These are phyloP conservation scores for Diorhabda carinulata DNA, from an alignment of 1,140 invertebrate genomes.

Conservation along the genomic window DNA sequence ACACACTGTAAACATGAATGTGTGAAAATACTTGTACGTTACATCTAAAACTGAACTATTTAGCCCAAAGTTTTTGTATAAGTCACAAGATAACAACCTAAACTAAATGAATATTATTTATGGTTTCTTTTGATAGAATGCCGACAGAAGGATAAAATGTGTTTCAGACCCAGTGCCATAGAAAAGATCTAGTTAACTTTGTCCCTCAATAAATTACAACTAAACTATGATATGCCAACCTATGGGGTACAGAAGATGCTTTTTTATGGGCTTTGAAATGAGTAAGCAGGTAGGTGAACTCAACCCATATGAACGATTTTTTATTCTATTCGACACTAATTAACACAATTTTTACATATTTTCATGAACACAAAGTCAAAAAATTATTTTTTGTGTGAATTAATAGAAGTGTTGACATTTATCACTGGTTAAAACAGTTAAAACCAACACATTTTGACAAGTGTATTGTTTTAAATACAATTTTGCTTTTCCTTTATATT, in stretches of 20 bases:
- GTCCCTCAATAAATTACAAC: background rate
- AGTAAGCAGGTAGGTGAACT: background rate
- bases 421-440: too few relatives aligned
- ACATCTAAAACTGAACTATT: background rate
- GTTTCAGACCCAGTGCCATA: background rate
- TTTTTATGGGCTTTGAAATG: background rate
- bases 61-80: background rate
- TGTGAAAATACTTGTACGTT: too few relatives aligned
- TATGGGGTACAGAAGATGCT: background rate
- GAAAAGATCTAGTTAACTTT: background rate
- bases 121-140: background rate
- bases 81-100: background rate
- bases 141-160: background rate
- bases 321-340: too few relatives aligned
- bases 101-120: conserved; percentile 1
- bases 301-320: too few relatives aligned
- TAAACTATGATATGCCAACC: background rate
- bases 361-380: too few relatives aligned
- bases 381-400: too few relatives aligned
- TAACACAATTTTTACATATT: too few relatives aligned
- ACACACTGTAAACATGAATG: too few relatives aligned
- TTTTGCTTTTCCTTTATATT: too few relatives aligned
- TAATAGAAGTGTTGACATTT: too few relatives aligned
- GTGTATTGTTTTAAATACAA: too few relatives aligned
- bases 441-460: too few relatives aligned